Evolutionary conservation across 2,113 vertebrate genomes (phyloP), one percentile per base, ranked within the genome.

Genomic region (Tachuris rubrigastra): DNA sequence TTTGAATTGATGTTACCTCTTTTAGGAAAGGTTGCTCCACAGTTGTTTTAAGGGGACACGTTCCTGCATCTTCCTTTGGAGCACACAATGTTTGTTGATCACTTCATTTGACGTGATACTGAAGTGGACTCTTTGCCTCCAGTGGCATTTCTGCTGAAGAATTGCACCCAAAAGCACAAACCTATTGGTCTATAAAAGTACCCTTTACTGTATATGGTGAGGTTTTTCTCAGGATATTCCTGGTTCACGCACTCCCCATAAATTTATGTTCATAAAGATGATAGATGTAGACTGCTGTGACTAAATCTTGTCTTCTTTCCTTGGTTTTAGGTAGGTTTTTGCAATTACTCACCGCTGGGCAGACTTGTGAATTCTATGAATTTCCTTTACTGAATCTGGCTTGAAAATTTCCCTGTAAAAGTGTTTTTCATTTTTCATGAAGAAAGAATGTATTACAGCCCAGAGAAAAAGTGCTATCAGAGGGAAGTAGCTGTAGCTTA

Each of bases 331-430:
- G 42, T 67, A 76, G 39, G 10, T 71, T 95, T 94, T 80, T 84
- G 67, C 25, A 77, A 28, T 95, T 81, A 14, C 1, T 44, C 6
- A 49, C 42, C 71, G 22, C 46, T 37, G 41, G 55, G 82, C 75
- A 94, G 67, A 41, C 46, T 94, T 92, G 42, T 75, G 69, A 94
- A 68, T 52, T 89, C n/a, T 65, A 73, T 39, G 72, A 44, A 62
- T 85, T 88, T 93, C 37, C 50, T 68, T 52, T 86, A 79, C 90
- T 89, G 81, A 93, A 85, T 72, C 81, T 90, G 81, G 60, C 23
- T 11, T 14, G 13, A 92, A 84, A 46, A 56, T 79, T 68, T 72
- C n/a, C 3, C 8, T n/a, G 44, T 62, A 53, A 67, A 93, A 37
- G 39, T 12, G 7, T 22, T 14, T 11, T 65, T 87, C 75, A 46